Evolutionary conservation across 2,113 vertebrate genomes (phyloP), one percentile per base, ranked within the genome.

Genomic region (Tamias sibiricus): DNA sequence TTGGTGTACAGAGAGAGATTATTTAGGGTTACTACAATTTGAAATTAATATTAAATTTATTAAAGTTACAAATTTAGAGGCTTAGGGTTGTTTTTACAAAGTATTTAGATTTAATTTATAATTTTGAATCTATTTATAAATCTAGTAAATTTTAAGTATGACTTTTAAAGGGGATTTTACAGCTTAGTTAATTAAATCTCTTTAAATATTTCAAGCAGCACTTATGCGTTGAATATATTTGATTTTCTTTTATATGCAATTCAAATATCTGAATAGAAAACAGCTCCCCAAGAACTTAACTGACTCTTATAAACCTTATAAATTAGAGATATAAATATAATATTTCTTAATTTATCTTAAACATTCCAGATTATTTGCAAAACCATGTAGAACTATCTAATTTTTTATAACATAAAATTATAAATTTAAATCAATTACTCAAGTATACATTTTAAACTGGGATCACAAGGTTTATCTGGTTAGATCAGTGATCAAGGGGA

Each of bases 161-260:
- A 76, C 16, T 93, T 91, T 93, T 86, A 76, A 83, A 72, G 59
- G 19, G 16, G 40, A 91, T 91, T 95, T 95, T 92, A 90, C 1
- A 80, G 57, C 19, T 95, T 66, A 74, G 42, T 94, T 93, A 83
- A 95, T 97, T 95, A 96, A 97, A 95, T 93, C 17, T 42, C 30
- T 42, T 89, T 94, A 91, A 93, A 84, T 95, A 95, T 95, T 96
- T 97, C 93, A 95, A 94, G 44, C 1, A 69, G 4, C 69, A 97
- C 75, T 74, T 96, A 83, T 93, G 49, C 22, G 59, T 75, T 93
- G 93, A 66, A 87, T 66, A 87, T 87, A 86, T 87, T 95, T 96
- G 32, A 47, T 87, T 95, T 88, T 72, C 54, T 84, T 95, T 96
- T 71, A 42, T 77, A 64, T 66, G 47, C 24, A 74, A 86, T 91